Evolutionary conservation across 2,113 vertebrate species (phyloP).

Genomic region (Cyprinus carpio): DNA sequence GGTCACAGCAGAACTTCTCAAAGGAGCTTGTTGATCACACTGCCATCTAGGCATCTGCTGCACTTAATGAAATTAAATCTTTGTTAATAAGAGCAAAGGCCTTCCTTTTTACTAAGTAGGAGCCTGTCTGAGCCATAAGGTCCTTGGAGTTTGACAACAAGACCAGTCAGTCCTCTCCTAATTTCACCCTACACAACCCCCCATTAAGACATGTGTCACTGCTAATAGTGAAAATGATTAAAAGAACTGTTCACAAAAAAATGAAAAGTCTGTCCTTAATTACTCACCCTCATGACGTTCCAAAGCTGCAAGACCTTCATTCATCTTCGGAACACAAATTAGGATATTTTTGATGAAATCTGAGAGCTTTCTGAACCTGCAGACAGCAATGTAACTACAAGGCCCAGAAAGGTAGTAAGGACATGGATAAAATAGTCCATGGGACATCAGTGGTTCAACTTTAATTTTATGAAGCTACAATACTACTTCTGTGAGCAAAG

Average conservation of each 20-base stretch:
- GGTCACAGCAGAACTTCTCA: slow-evolving; percentile 5
- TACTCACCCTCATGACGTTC: too few relatives aligned
- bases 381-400: too few relatives aligned
- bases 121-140: slow-evolving; percentile 16
- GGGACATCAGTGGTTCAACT: too few relatives aligned
- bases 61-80: slow-evolving; percentile 43
- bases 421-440: too few relatives aligned
- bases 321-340: too few relatives aligned
- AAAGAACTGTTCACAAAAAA: not conserved
- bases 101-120: slow-evolving; percentile 29
- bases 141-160: slow-evolving; percentile 7
- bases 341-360: too few relatives aligned
- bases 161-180: slow-evolving; percentile 5
- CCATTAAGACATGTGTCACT: not conserved
- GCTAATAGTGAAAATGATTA: not conserved
- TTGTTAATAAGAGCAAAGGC: slow-evolving; percentile 37
- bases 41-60: slow-evolving; percentile 13
- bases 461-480: too few relatives aligned
- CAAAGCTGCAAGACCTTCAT: too few relatives aligned
- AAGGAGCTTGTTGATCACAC: not conserved
- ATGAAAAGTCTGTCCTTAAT: too few relatives aligned
- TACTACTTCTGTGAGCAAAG: too few relatives aligned
- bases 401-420: too few relatives aligned
- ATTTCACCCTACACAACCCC: not conserved
- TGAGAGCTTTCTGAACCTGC: too few relatives aligned